Conservation (phyloP, 1,140 invertebrate species). For the Drosophila trapezifrons region DNA sequence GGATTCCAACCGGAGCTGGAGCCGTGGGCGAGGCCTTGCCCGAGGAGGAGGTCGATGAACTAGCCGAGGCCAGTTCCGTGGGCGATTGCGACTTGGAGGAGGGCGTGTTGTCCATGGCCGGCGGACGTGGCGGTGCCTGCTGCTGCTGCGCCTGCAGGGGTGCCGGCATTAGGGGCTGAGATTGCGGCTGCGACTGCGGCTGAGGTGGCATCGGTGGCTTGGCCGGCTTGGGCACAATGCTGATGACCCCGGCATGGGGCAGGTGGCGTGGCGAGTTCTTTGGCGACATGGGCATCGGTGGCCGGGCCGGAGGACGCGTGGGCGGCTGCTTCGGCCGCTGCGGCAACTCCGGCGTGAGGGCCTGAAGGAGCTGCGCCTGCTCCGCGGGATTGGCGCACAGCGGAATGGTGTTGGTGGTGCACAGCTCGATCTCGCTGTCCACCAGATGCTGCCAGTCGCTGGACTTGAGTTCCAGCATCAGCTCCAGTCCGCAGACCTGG, state of each 20-base stretch:
- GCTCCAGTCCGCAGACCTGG: constrained; percentile 88
- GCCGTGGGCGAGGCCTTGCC: constrained; percentile 65
- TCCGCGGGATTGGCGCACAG: constrained; percentile 85
- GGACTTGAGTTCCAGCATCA: constrained; percentile 92
- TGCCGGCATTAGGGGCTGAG: constrained; percentile 85
- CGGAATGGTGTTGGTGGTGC: constrained; percentile 92
- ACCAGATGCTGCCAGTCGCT: constrained; percentile 92
- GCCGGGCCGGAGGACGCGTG: constrained; percentile 85
- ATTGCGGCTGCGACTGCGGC: constrained; percentile 60
- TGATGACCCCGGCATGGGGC: constrained; percentile 82
- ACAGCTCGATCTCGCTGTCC: constrained; percentile 92
- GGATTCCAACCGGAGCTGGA: constrained; percentile 10
- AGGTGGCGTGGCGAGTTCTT: constrained; percentile 83
- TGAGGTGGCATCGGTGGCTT: constrained; percentile 85
- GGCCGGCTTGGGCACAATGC: constrained; percentile 76
- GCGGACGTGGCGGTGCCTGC: constrained; percentile 82
- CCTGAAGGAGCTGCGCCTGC: constrained; percentile 71
- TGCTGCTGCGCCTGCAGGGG: constrained; percentile 85
- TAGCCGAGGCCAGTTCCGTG: constrained; percentile 57
- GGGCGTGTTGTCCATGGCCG: constrained; percentile 79
- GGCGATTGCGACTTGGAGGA: constrained; percentile 78
- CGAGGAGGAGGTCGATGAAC: constrained; percentile 65
- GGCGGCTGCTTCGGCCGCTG: constrained; percentile 86
- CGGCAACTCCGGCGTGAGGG: constrained; percentile 85
- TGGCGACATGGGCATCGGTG: constrained; percentile 85